Base-by-base conservation (phyloP, 2,113 vertebrate species). In the Grantiella picta region DNA sequence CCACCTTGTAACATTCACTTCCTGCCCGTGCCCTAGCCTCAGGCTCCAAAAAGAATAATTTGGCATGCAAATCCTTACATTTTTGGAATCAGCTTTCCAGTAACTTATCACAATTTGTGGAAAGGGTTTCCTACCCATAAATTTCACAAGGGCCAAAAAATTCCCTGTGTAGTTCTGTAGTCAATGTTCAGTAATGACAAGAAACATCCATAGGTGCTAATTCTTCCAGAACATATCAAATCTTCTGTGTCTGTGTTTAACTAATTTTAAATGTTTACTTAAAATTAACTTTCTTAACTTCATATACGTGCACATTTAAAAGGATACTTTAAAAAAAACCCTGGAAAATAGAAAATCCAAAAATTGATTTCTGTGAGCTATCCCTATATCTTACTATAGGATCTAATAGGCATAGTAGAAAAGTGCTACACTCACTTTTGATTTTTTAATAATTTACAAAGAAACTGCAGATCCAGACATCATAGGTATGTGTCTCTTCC, bases 81-180 rank as follows among this genome's bases (percentile, higher is more conserved):
- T 81, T 95, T 86, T 77, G 33, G 91, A 79, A 93, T 82, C 38
- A 89, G 77, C 36, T 42, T 89, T 69, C 44, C 54, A 90, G 90
- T 47, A 86, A 75, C n/a, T 83, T 56, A 6, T 44, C 50, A 81
- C 71, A 86, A 86, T 93, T 86, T 89, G 44, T 40, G 66, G 59
- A 33, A 86, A 77, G 50, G 33, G 52, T 84, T 91, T 94, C 68
- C 52, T 84, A 69, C 22, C 38, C 86, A 78, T 79, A 93, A 90
- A 89, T 24, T 78, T 92, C 80, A 89, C 44, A 86, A 75, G 16
- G 24, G 38, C 47, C 15, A 36, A 94, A 94, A 92, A 24, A 49
- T 49, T 22, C 11, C 38, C 28, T 52, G 22, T 11, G 15, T 21
- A 84, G 69, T 64, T 89, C 50, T 11, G 27, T 7, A 89, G 59